phyloP scores from a whole-genome alignment of 1,140 invertebrate genomes.

The Heliconius congener region DNA sequence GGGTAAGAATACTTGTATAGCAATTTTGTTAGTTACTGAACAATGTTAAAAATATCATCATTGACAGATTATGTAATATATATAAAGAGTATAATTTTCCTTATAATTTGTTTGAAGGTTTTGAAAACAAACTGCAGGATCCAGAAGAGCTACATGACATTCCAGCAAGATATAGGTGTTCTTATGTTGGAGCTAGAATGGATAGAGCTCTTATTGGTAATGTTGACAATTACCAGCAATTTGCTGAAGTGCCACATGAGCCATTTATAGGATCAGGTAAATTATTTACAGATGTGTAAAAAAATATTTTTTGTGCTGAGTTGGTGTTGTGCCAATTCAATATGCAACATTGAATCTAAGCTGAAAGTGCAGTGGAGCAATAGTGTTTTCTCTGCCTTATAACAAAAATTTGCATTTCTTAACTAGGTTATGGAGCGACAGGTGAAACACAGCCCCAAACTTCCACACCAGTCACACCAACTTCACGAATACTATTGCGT shows the following conservation, averaged over 20 bases:
- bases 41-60: background rate
- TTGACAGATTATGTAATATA: background rate
- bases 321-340: too few relatives aligned
- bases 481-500: conserved; percentile 58
- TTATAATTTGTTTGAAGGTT: conserved; percentile 57
- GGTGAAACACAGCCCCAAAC: conserved; percentile 56
- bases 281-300: conserved; percentile 5
- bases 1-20: conserved; percentile 79
- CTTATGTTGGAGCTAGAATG: conserved; percentile 83
- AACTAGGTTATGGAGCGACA: conserved; percentile 66
- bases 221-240: conserved; percentile 71
- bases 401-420: conserved; percentile 19
- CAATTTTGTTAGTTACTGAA: background rate
- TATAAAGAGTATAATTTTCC: background rate
- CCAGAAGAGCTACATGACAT: conserved; percentile 93
- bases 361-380: too few relatives aligned
- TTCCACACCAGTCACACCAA: conserved; percentile 66
- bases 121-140: conserved; percentile 86
- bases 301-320: too few relatives aligned
- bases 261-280: conserved; percentile 71
- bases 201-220: conserved; percentile 79
- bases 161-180: conserved; percentile 86
- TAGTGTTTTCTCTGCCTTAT: too few relatives aligned
- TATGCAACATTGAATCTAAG: too few relatives aligned
- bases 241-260: conserved; percentile 69